phyloP scores from a whole-genome alignment of 1,140 invertebrate species.

The Meteorus sp. region DNA sequence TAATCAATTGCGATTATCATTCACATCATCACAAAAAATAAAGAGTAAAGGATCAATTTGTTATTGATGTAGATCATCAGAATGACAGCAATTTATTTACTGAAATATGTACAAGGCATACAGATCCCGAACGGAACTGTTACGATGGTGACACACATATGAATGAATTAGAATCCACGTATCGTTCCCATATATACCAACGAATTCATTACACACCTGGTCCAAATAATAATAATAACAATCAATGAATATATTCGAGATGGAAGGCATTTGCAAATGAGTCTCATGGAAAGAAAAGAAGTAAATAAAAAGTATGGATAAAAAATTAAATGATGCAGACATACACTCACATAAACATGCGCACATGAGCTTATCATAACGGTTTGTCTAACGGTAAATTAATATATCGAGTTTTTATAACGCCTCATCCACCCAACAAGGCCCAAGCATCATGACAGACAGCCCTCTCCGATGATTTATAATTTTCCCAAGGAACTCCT shows the following conservation, averaged over 20 bases:
- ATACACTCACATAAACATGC: background rate
- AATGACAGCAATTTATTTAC: constrained; percentile 10
- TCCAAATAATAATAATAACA: constrained; percentile 6
- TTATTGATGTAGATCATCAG: background rate
- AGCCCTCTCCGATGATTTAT: constrained; percentile 33
- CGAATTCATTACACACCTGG: constrained; percentile 1
- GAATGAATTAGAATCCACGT: background rate
- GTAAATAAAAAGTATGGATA: constrained; percentile 3
- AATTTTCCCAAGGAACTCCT: constrained; percentile 32
- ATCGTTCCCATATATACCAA: background rate
- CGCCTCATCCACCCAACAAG: constrained; percentile 22
- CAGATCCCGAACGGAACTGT: constrained; percentile 1
- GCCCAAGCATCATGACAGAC: constrained; percentile 29
- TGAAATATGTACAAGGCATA: constrained; percentile 5
- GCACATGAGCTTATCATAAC: constrained; percentile 22
- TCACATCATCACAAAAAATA: background rate
- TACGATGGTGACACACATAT: background rate
- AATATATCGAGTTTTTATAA: constrained; percentile 35
- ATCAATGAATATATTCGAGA: background rate
- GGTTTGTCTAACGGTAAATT: constrained; percentile 33
- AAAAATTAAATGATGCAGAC: background rate
- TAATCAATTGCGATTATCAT: no score
- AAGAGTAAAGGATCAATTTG: background rate
- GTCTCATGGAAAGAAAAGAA: background rate
- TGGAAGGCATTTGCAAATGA: no score